Conservation (phyloP, 2,113 vertebrate species). For the Balaeniceps rex region DNA sequence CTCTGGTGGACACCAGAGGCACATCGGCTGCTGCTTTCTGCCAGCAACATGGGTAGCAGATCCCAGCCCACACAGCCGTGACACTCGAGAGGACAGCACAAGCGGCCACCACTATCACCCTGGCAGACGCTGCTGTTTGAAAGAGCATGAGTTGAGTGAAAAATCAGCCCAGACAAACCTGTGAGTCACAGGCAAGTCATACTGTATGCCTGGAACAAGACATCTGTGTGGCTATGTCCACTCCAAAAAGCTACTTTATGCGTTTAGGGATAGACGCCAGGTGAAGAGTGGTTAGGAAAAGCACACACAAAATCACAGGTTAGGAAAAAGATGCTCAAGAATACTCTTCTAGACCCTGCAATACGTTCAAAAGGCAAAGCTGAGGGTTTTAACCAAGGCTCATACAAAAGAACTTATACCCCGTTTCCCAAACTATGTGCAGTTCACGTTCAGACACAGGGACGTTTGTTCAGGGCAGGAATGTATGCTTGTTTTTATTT, state of each 20-base stretch:
- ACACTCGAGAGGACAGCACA: background rate
- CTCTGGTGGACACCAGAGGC: background rate
- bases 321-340: background rate
- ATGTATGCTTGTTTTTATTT: background rate
- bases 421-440: background rate
- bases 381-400: background rate
- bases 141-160: background rate
- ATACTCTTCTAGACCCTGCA: background rate
- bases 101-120: fast-evolving
- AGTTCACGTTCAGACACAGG: background rate
- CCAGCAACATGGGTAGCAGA: background rate
- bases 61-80: background rate
- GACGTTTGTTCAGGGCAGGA: background rate
- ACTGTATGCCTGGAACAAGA: background rate
- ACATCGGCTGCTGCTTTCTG: background rate
- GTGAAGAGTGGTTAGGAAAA: background rate
- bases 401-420: background rate
- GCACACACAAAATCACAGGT: background rate
- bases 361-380: background rate
- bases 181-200: background rate
- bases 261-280: background rate
- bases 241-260: background rate
- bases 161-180: background rate
- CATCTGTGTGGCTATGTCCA: background rate
- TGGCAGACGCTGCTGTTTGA: background rate